These are phyloP conservation scores for Melanotaenia pygmaea DNA, from an alignment of 2,797 vertebrate species.

Conservation along the genomic window DNA sequence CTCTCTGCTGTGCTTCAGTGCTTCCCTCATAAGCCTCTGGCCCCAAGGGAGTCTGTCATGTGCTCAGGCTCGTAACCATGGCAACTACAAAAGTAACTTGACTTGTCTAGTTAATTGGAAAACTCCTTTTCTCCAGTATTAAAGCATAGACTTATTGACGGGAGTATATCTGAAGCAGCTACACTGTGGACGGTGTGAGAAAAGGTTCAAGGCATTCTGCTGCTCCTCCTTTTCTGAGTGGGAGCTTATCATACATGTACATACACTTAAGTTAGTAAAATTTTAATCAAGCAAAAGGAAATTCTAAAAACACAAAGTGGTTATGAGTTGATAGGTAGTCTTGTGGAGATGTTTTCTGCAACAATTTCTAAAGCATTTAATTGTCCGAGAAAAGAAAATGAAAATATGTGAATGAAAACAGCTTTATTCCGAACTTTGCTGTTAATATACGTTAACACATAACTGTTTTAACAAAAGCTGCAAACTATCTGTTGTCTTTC, in stretches of 20 bases:
- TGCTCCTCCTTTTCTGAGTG: background rate
- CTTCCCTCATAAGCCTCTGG: background rate
- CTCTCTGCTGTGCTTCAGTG: no score
- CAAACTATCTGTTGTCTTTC: background rate
- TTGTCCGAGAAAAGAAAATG: background rate
- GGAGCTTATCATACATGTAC: background rate
- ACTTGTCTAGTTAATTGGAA: background rate
- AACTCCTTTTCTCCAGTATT: background rate
- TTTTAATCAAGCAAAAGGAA: background rate
- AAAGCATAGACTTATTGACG: no score
- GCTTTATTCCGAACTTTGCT: background rate
- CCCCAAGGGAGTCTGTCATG: background rate
- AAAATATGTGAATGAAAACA: background rate
- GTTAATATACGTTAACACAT: background rate
- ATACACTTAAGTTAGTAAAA: no score
- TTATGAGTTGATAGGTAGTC: background rate
- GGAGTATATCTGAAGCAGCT: no score
- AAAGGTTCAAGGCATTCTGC: no score
- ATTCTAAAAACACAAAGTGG: background rate
- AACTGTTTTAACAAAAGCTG: background rate
- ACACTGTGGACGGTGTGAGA: no score
- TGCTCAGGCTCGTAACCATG: background rate
- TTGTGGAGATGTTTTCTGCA: background rate
- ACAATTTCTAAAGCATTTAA: background rate
- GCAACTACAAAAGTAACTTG: constrained; percentile 1